Evolutionary conservation across 1,140 invertebrate genomes (phyloP), one percentile per base, ranked within the genome.

Genomic region (Drosophila bocki): DNA sequence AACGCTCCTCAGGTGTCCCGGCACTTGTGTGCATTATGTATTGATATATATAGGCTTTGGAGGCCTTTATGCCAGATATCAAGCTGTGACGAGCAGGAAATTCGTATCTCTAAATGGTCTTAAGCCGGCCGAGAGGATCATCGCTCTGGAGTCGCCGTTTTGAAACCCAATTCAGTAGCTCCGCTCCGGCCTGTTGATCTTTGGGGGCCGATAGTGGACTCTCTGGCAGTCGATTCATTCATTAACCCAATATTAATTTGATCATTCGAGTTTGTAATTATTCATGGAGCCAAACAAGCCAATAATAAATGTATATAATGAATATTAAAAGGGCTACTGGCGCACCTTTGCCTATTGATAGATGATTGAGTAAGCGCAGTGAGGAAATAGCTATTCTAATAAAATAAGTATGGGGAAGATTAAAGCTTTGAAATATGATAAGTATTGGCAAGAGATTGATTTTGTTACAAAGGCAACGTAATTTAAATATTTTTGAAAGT

Each of bases 41-140:
- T 78, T 15, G 39, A 48, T 61, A 60, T 54, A 48, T 54, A 37
- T 15, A 19, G 6, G 5, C 33, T 50, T 17, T 17, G 22, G 13
- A 57, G 17, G 33, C 57, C 65, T 56, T 57, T 51, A n/a, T 17
- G 15, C 11, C 51, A 75, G 78, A 88, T 81, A 67, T 88, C 85
- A 78, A 90, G 81, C 80, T 88, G 80, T 81, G 85, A 65, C 80
- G 69, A 83, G 71, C 77, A 63, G 64, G 60, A 80, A 80, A 67
- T 42, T 32, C 26, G 33, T 54, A 63, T 75, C 59, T 80, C 22
- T 44, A 45, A 60, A 39, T 48, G 44, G 47, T 47, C 17, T 35
- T 51, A 13, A 35, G 37, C 50, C 48, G 74, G 45, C 53, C 48
- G 65, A 29, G 67, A 35, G 42, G 53, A 72, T 69, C 51, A 41